Percentiles rank a stretch among this genome's conserved stretches.
These are phyloP conservation scores for Eucidaris tribuloides DNA, from an alignment of 35 echinoderm and acorn worm genomes.

Conservation along the genomic window DNA sequence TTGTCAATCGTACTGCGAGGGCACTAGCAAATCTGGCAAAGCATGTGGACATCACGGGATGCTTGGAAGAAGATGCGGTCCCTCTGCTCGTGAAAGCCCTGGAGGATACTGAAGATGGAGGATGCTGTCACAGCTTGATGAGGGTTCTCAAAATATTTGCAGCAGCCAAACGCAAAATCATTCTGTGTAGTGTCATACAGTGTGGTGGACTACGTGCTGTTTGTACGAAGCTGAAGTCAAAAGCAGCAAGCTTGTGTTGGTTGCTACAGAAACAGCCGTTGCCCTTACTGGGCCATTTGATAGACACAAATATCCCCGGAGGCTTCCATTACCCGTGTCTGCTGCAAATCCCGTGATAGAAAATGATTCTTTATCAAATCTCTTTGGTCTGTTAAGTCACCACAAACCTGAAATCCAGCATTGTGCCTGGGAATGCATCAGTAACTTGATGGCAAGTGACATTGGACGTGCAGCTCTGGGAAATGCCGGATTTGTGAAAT, in stretches of 20 bases:
- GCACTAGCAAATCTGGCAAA: background rate
- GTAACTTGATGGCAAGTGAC: constrained; percentile 12
- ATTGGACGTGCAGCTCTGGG: constrained; percentile 4
- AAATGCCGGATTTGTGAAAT: constrained; percentile 15
- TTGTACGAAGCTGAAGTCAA: background rate
- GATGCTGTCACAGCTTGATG: constrained; percentile 8
- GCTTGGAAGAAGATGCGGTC: background rate
- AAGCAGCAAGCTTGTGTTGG: constrained; percentile 3
- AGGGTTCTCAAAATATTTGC: constrained; percentile 18
- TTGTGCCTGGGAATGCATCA: constrained; percentile 3
- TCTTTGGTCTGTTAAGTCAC: constrained; percentile 4
- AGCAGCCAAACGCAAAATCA: background rate
- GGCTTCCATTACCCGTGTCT: background rate
- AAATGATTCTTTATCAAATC: background rate
- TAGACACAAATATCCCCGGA: background rate
- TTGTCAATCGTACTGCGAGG: background rate
- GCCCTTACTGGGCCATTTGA: constrained; percentile 6
- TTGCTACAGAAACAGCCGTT: background rate
- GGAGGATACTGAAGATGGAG: background rate
- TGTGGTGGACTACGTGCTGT: constrained; percentile 8
- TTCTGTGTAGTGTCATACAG: background rate
- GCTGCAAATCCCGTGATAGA: constrained; percentile 19
- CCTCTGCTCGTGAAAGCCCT: background rate
- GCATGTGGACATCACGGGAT: background rate
- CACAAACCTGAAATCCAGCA: background rate